Conservation (phyloP, 2,113 vertebrate genomes). For the Thalassoma bifasciatum region DNA sequence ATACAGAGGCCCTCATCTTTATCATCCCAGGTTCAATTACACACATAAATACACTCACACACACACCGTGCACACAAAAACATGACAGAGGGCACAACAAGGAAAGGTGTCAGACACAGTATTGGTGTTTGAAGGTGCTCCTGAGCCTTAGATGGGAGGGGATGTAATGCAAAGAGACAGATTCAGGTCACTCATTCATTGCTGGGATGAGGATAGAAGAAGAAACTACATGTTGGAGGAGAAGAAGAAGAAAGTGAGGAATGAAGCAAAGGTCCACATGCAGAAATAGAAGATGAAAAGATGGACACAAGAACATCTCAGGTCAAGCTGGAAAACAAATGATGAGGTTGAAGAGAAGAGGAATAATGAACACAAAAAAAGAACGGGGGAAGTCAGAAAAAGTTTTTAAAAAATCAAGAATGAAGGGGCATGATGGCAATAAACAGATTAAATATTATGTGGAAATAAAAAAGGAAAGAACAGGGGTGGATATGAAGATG, state of each 20-base stretch:
- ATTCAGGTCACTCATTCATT: constrained; percentile 77
- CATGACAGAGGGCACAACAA: constrained; percentile 30
- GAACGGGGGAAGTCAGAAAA: not conserved
- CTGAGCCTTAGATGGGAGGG: constrained; percentile 55
- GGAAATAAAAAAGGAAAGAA: constrained; percentile 6
- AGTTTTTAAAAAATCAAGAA: not conserved
- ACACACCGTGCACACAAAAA: constrained; percentile 8
- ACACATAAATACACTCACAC: constrained; percentile 32
- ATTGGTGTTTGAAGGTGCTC: constrained; percentile 66
- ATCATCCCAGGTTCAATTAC: constrained; percentile 62
- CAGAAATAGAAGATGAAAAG: constrained; percentile 2
- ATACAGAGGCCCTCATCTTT: constrained; percentile 32
- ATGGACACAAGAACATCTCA: constrained; percentile 12
- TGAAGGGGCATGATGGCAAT: constrained; percentile 12
- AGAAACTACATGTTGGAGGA: constrained; percentile 55
- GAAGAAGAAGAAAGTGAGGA: constrained; percentile 30
- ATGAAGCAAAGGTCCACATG: constrained; percentile 33
- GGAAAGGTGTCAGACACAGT: constrained; percentile 47
- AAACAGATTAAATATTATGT: not conserved
- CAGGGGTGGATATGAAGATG: constrained; percentile 12
- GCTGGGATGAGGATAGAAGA: constrained; percentile 60
- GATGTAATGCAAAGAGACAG: constrained; percentile 76
- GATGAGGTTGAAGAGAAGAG: constrained; percentile 21
- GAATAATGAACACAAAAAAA: constrained; percentile 23
- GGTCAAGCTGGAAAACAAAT: constrained; percentile 50